phyloP scores from a whole-genome alignment of 2,888 invertebrate genomes.

The Amphipoea lucens region DNA sequence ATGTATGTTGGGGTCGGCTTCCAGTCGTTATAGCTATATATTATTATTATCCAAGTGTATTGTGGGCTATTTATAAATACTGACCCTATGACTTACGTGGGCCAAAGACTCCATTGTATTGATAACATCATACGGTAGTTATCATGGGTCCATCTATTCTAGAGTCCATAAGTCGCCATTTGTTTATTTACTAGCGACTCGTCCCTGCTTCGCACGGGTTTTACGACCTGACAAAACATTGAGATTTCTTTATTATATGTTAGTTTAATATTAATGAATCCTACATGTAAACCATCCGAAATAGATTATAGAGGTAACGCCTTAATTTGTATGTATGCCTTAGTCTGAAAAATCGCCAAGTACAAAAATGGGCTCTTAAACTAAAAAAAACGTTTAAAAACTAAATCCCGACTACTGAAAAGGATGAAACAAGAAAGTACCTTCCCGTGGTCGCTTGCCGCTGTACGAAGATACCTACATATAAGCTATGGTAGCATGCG shows the following conservation, averaged over 20 bases:
- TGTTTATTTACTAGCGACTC: not conserved
- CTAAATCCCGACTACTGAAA: no score
- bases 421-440: no score
- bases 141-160: conserved; percentile 32
- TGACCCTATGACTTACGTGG: conserved; percentile 37
- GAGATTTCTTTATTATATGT: not conserved
- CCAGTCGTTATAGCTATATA: no score
- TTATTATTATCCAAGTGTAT: not conserved
- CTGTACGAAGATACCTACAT: no score
- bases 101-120: conserved; percentile 47
- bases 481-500: no score
- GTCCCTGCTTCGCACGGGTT: not conserved
- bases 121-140: conserved; percentile 46
- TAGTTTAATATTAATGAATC: not conserved
- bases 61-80: conserved; percentile 38
- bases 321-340: no score
- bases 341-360: not conserved
- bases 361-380: not conserved
- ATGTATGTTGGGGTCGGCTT: no score
- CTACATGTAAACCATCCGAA: not conserved
- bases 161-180: conserved; percentile 9
- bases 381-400: not conserved
- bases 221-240: not conserved
- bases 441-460: no score
- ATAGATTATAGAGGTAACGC: no score